Percentiles rank a stretch among this genome's conserved stretches.
phyloP scores from a whole-genome alignment of 2,888 invertebrate genomes.

The Eubasilissa splendida region DNA sequence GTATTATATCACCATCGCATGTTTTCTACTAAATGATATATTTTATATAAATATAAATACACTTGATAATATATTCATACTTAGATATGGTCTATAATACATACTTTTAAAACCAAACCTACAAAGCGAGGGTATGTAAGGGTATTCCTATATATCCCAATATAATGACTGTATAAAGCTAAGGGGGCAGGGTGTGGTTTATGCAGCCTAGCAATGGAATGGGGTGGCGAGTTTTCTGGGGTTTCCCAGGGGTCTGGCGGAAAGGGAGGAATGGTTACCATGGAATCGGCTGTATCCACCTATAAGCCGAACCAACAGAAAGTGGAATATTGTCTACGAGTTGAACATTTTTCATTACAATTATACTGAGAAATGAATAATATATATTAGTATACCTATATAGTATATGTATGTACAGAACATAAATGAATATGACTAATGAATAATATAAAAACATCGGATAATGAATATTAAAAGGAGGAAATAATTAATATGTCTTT shows the following conservation, averaged over 20 bases:
- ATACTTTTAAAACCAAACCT: not conserved
- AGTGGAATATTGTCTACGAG: not conserved
- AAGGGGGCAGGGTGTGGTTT: constrained; percentile 29
- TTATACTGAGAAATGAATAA: not conserved
- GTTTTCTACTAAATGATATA: too few relatives aligned
- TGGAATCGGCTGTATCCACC: constrained; percentile 20
- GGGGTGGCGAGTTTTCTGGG: constrained; percentile 24
- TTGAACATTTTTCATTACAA: not conserved
- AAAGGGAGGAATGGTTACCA: constrained; percentile 10
- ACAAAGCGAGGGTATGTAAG: too few relatives aligned
- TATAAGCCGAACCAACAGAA: not conserved
- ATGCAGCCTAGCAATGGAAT: constrained; percentile 6
- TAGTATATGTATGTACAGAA: too few relatives aligned
- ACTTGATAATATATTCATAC: too few relatives aligned
- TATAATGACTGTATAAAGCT: constrained; percentile 15
- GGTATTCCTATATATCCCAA: not conserved
- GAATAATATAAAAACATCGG: too few relatives aligned
- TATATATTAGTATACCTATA: too few relatives aligned
- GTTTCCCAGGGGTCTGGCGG: constrained; percentile 2
- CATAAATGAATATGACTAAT: too few relatives aligned
- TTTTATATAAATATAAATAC: too few relatives aligned
- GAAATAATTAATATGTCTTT: too few relatives aligned
- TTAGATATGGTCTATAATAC: too few relatives aligned
- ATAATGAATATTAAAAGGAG: too few relatives aligned
- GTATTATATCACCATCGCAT: too few relatives aligned